Conservation (phyloP, 1,140 invertebrate genomes). For the Leptopilina boulardi region DNA sequence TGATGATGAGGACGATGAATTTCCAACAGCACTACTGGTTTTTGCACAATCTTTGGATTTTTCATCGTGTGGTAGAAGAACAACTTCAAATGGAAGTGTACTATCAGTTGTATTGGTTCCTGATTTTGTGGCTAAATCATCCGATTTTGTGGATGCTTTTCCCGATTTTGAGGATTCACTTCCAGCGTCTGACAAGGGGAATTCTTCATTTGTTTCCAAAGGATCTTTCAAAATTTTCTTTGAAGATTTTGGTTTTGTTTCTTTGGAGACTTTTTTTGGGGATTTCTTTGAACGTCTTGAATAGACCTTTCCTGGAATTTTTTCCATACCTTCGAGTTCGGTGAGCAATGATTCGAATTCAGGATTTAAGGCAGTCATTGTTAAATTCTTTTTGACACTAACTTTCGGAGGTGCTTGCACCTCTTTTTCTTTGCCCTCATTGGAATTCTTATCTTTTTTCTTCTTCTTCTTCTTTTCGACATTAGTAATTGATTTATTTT, state of each 20-base stretch:
- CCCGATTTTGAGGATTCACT: not conserved
- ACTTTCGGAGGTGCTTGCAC: not conserved
- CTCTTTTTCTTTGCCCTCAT: not conserved
- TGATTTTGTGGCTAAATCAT: not conserved
- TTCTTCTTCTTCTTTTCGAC: not conserved
- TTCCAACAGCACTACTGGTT: not conserved
- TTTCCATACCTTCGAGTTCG: constrained; percentile 14
- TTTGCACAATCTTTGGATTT: constrained; percentile 35
- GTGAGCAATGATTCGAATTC: not conserved
- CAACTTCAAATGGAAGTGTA: constrained; percentile 45
- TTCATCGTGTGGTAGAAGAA: constrained; percentile 42
- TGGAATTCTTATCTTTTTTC: not conserved
- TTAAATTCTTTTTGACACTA: not conserved
- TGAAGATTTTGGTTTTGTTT: not conserved
- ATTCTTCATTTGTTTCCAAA: not conserved
- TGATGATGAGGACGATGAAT: no score
- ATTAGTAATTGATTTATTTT: not conserved
- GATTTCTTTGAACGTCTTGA: not conserved
- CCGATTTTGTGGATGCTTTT: not conserved
- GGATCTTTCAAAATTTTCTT: not conserved
- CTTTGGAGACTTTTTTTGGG: not conserved
- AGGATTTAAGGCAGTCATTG: not conserved
- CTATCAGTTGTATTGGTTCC: not conserved
- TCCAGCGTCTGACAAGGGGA: not conserved
- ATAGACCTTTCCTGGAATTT: not conserved